Conservation (phyloP, 2,888 invertebrate species). For the Erebia ligea region DNA sequence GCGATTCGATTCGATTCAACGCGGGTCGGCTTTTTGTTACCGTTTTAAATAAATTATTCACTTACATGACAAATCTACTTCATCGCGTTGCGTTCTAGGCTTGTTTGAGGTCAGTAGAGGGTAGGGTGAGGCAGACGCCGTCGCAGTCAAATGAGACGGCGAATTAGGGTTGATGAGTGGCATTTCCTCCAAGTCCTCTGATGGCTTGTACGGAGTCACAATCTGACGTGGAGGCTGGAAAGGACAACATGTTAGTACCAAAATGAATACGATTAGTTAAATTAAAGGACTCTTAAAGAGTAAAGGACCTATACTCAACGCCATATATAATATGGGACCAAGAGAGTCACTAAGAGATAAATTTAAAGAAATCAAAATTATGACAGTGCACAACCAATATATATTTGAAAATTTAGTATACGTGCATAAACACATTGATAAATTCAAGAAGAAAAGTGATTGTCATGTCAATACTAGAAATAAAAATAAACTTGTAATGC, state of each 20-base stretch:
- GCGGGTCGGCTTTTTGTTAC: neutral
- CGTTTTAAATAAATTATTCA: constrained; percentile 25
- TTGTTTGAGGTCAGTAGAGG: constrained; percentile 55
- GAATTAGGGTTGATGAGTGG: constrained; percentile 84
- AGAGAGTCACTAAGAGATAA: no score
- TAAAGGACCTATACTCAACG: no score
- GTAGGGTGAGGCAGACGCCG: constrained; percentile 61
- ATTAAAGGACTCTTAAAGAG: no score
- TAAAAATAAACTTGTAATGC: no score
- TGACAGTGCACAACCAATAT: no score
- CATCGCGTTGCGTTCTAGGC: constrained; percentile 49
- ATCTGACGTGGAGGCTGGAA: constrained; percentile 93
- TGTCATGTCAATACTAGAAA: no score
- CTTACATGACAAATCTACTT: constrained; percentile 59
- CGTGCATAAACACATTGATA: no score
- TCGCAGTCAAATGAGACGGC: constrained; percentile 70
- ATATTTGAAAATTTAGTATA: no score
- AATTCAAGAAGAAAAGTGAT: no score
- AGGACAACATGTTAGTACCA: constrained; percentile 28
- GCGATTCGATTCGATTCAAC: no score
- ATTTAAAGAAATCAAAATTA: no score
- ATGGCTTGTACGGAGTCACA: constrained; percentile 94
- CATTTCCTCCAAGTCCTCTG: constrained; percentile 90
- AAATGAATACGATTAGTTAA: neutral
- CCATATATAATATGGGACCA: no score